phyloP scores from a whole-genome alignment of 2,888 invertebrate species.

The Hoplodrina blanda region DNA sequence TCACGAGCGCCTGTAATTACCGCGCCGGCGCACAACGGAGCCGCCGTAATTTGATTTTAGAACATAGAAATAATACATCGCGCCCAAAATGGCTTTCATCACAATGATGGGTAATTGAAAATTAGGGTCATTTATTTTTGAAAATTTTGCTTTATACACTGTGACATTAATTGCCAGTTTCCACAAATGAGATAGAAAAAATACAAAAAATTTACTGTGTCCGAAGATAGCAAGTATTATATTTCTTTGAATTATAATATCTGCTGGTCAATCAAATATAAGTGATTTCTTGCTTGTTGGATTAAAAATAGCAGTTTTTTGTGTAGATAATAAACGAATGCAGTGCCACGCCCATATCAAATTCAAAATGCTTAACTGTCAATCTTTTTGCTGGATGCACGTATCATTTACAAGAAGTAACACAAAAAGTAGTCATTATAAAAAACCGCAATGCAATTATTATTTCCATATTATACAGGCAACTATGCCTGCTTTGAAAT shows the following conservation, averaged over 20 bases:
- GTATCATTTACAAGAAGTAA: constrained; percentile 34
- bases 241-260: constrained; percentile 5
- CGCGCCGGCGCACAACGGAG: constrained; percentile 77
- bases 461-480: constrained; percentile 42
- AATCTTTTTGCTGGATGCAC: constrained; percentile 51
- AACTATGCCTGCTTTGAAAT: constrained; percentile 35
- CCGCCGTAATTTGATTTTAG: constrained; percentile 84
- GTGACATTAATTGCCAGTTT: neutral
- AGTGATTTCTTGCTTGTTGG: constrained; percentile 3
- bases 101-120: constrained; percentile 57
- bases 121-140: constrained; percentile 52
- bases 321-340: constrained; percentile 35
- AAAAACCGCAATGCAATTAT: constrained; percentile 52
- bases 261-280: neutral
- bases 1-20: constrained; percentile 87
- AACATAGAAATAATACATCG: constrained; percentile 80
- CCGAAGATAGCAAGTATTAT: neutral
- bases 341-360: constrained; percentile 44
- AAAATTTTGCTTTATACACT: constrained; percentile 19
- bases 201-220: neutral
- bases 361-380: constrained; percentile 50
- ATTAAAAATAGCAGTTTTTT: constrained; percentile 29
- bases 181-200: neutral
- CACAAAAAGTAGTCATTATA: constrained; percentile 43
- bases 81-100: constrained; percentile 66